Evolutionary conservation across 2,113 vertebrate genomes (phyloP).

Genomic region (Chinchilla lanigera): DNA sequence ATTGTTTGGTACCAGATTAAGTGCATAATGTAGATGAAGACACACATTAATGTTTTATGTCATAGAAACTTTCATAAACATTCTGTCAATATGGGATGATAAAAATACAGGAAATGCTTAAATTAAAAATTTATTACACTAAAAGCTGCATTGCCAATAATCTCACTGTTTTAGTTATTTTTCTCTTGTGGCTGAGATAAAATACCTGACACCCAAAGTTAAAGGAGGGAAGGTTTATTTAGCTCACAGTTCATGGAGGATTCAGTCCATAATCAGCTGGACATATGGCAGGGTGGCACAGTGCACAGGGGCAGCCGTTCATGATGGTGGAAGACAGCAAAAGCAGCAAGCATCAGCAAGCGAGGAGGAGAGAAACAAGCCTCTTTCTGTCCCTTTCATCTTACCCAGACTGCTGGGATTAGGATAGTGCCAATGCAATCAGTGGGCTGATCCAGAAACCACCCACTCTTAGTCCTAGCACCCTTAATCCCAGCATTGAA

Average conservation of each 20-base stretch:
- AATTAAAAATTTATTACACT: not conserved
- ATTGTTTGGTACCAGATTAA: not conserved
- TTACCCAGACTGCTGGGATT: not conserved
- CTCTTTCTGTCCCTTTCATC: not conserved
- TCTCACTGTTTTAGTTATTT: not conserved
- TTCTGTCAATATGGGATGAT: not conserved
- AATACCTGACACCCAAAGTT: not conserved
- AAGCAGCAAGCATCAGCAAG: not conserved
- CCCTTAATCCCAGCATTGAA: not conserved
- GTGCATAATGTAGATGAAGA: not conserved
- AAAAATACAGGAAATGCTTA: not conserved
- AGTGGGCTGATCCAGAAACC: not conserved
- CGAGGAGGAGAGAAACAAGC: not conserved
- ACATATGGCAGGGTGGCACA: not conserved
- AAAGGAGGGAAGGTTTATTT: not conserved
- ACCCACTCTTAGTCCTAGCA: not conserved
- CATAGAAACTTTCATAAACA: not conserved
- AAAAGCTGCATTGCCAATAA: not conserved
- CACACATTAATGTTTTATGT: not conserved
- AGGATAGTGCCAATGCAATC: not conserved
- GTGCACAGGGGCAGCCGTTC: not conserved
- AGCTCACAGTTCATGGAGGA: not conserved
- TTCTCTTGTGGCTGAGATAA: not conserved
- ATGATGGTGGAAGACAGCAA: not conserved
- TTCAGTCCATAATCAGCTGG: not conserved